Base-by-base conservation (phyloP, 1,140 invertebrate species). In the Drosophila mojavensis region DNA sequence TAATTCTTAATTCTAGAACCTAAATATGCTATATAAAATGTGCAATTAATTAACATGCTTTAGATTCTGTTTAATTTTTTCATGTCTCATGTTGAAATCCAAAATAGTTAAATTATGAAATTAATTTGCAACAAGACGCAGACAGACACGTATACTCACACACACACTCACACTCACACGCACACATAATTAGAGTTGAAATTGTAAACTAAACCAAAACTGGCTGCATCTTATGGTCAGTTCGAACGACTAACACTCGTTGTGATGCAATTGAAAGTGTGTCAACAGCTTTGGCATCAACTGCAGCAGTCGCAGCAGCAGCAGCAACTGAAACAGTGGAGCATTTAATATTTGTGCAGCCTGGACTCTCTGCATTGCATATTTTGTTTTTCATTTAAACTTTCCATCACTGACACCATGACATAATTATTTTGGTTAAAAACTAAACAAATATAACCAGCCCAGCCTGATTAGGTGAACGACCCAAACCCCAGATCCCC, bases 351-450 rank as follows among this genome's bases (percentile, higher is more conserved):
- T 62, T 28, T 41, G 60, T 54, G 68, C 41, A 47, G 74, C 43
- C 43, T 15, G 43, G 43, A 45, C 13, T 47, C 43, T 39, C 58
- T 39, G 54, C 33, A 17, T 9, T 39, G 67, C 73, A 53, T 76
- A 83, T 89, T 88, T 88, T 79, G 80, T 77, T 83, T 89, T 88
- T 88, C 76, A 80, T 89, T 89, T 89, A 77, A 77, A 89, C 83
- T 89, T 89, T 88, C 84, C 80, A 83, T 71, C 84, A 80, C 77
- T 88, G 83, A 89, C 83, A 88, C 83, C 84, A 88, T 88, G 84
- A 88, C 83, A 88, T 89, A 88, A 88, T 88, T 88, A 89, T 80
- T 75, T 77, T 55, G 63, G 33, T 39, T 69, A 64, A 72, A 17
- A 47, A 47, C 43, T 47, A 51, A 41, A 2, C 11, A 54, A 54